A percentile compares a stretch with the other conserved stretches of the same genome.
Evolutionary conservation across 2,888 invertebrate genomes (phyloP).

Genomic region (Hirtodrosophila alboralis): DNA sequence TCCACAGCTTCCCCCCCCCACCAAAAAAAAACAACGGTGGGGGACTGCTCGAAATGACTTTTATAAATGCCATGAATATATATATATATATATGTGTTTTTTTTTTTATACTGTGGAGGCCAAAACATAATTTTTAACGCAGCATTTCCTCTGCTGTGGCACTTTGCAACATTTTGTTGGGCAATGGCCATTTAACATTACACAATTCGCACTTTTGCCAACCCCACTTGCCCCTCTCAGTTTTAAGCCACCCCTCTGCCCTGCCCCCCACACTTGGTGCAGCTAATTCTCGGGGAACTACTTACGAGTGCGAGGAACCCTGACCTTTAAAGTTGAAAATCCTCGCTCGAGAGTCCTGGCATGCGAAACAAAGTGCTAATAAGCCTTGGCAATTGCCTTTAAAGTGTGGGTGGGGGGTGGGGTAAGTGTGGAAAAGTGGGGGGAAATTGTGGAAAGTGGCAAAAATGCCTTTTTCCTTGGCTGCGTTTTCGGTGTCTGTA

Average conservation of each 20-base stretch:
- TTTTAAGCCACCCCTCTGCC: no score
- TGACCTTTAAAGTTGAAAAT: slow-evolving; percentile 52
- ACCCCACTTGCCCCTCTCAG: no score
- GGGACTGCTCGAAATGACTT: slow-evolving; percentile 68
- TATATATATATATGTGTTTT: slow-evolving; percentile 14
- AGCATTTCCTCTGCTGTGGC: slow-evolving; percentile 58
- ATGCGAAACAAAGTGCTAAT: slow-evolving; percentile 57
- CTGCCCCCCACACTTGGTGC: no score
- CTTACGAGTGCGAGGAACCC: no score
- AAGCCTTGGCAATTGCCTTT: slow-evolving; percentile 60
- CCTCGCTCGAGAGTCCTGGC: not conserved
- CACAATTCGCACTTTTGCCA: slow-evolving; percentile 54
- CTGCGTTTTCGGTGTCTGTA: slow-evolving; percentile 22
- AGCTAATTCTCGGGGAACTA: slow-evolving; percentile 49
- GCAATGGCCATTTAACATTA: slow-evolving; percentile 46
- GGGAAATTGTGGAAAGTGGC: slow-evolving; percentile 17
- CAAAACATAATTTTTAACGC: slow-evolving; percentile 73
- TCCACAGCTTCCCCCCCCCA: not conserved
- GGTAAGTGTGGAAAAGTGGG: not conserved
- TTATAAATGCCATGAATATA: slow-evolving; percentile 76
- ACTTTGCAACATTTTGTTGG: slow-evolving; percentile 41
- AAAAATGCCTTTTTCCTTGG: slow-evolving; percentile 29
- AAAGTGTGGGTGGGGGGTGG: slow-evolving; percentile 15
- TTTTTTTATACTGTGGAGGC: slow-evolving; percentile 11
- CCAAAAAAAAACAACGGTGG: no score